Percentiles rank a stretch among this genome's conserved stretches.
Evolutionary conservation across 1,140 invertebrate genomes (phyloP).

Genomic region (Gyrodactylus bullatarudis): DNA sequence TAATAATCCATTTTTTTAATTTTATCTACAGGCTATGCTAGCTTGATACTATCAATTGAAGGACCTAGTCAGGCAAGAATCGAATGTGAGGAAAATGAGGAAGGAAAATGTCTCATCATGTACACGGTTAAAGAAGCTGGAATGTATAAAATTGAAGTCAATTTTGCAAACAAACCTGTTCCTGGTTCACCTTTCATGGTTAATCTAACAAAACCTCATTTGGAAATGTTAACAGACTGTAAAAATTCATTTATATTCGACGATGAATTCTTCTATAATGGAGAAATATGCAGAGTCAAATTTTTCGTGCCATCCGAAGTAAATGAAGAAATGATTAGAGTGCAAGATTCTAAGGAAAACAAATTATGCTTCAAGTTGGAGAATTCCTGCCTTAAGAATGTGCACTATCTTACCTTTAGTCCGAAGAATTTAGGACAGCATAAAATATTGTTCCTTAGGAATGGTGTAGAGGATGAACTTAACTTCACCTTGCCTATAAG

Average conservation of each 20-base stretch:
- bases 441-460: not conserved
- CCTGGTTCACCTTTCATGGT: slow-evolving; percentile 66
- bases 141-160: slow-evolving; percentile 69
- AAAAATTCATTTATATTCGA: too few species aligned
- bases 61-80: slow-evolving; percentile 69
- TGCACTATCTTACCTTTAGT: not conserved
- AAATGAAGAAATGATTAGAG: not conserved
- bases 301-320: not conserved
- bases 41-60: slow-evolving; percentile 52
- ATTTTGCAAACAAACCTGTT: slow-evolving; percentile 84
- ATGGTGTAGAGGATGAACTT: not conserved
- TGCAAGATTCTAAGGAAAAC: not conserved
- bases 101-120: slow-evolving; percentile 49
- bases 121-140: slow-evolving; percentile 64
- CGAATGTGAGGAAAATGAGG: slow-evolving; percentile 32
- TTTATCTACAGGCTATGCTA: slow-evolving; percentile 31
- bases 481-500: not conserved
- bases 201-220: slow-evolving; percentile 16
- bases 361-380: not conserved
- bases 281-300: not conserved
- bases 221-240: too few species aligned
- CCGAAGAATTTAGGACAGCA: not conserved
- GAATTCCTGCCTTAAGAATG: not conserved
- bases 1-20: not conserved
- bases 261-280: not conserved